A percentile compares a stretch with the other conserved stretches of the same genome.
Evolutionary conservation across 2,888 invertebrate species (phyloP).

Genomic region (Temnothorax unifasciatus): DNA sequence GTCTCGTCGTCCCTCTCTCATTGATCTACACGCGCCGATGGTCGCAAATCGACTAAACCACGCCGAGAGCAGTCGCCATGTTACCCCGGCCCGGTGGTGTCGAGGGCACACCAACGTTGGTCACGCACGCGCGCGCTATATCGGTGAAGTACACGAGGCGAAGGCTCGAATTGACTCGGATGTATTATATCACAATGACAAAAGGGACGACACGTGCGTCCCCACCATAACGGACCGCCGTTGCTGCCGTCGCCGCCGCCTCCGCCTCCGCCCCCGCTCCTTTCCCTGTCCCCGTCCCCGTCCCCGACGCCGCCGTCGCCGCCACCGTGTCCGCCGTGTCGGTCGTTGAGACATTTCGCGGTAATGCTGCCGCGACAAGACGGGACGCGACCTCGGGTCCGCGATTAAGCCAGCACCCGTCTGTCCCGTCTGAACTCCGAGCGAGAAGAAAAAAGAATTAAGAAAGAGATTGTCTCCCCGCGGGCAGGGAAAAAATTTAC

Average conservation of each 20-base stretch:
- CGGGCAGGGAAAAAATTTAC: not conserved
- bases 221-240: conserved; percentile 62
- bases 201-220: conserved; percentile 77
- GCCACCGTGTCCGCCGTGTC: not conserved
- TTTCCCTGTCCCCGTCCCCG: not conserved
- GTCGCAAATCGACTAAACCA: conserved; percentile 68
- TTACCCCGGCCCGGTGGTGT: conserved; percentile 57
- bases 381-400: not conserved
- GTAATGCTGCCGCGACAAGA: not conserved
- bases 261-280: too few species aligned
- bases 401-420: not conserved
- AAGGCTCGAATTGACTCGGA: conserved; percentile 33
- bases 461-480: not conserved
- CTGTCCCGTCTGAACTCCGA: not conserved
- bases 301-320: not conserved
- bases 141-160: conserved; percentile 35
- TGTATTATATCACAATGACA: conserved; percentile 73
- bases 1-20: conserved; percentile 7
- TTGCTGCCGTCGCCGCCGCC: not conserved
- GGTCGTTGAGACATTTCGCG: not conserved
- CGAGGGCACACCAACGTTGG: conserved; percentile 56
- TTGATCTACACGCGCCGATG: conserved; percentile 57
- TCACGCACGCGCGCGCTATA: conserved; percentile 68
- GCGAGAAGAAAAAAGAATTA: not conserved
- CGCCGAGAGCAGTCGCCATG: conserved; percentile 60